Evolutionary conservation across 64 coral and sea anemone genomes (phyloP), one percentile per base, ranked within the genome.

Genomic region (Pocillopora damicornis): DNA sequence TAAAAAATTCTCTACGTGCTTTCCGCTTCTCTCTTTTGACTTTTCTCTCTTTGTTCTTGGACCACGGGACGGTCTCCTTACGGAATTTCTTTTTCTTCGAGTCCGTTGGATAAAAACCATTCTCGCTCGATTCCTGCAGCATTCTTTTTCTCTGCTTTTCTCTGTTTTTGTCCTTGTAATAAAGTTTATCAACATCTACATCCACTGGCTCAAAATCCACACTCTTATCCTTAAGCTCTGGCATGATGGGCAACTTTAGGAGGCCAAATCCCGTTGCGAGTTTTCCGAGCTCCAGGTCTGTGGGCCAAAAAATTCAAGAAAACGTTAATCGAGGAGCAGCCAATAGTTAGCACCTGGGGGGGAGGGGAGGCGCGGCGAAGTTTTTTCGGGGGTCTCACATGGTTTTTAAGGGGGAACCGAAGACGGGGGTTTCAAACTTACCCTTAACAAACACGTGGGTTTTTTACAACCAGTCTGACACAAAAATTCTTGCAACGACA

Each of bases 281-380:
- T 82, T 89, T 94, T 76, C 97, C 97, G 79, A 99, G 87, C 60
- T 99, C 91, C 60, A 99, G 81, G 82, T 99, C 97, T 99, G 73
- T 37, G 88, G 25, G 2, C 17, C 77, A 73, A 16, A 57, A 38
- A 61, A 79, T 18, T 22, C 17, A 20, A 26, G 16, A 20, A 67
- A 5, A 60, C 77, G 25, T 17, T 10, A 59, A 62, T 63, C 12
- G 45, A 14, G 18, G 63, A 64, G 22, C 37, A 13, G 26, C 62
- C 36, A 38, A 23, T 63, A 64, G 26, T 10, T 79, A 56, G 17
- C 15, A 3, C 77, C 20, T 51, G 5, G 14, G 14, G 14, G 60
- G 60, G 30, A 30, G 30, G 30, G 30, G 30, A 30, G 30, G 30
- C 30, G 30, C 30, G 30, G 30, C 30, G 30, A 30, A 30, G 30